phyloP scores from a whole-genome alignment of 2,888 invertebrate species.

The Zonitis immaculata region DNA sequence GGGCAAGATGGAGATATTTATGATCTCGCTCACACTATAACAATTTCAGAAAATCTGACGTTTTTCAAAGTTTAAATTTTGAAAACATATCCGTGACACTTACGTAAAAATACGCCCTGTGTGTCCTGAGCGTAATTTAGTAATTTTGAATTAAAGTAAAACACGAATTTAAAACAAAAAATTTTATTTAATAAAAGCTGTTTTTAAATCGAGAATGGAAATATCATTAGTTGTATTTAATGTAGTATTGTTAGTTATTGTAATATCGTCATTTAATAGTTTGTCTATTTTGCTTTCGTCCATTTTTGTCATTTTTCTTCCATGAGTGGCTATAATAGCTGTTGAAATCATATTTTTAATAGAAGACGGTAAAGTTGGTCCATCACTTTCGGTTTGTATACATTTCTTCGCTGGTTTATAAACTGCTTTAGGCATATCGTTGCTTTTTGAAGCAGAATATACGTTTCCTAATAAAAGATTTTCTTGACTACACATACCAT shows the following conservation, averaged over 20 bases:
- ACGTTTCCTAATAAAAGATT: not conserved
- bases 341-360: conserved; percentile 6
- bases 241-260: not conserved
- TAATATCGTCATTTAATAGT: conserved; percentile 7
- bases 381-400: not conserved
- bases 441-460: not conserved
- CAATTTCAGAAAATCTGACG: too few species aligned
- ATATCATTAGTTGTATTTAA: conserved; percentile 3
- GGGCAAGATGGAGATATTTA: too few species aligned
- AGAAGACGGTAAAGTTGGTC: conserved; percentile 3
- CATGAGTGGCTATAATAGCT: conserved; percentile 3
- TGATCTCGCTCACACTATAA: too few species aligned
- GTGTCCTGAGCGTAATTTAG: too few species aligned
- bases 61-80: too few species aligned
- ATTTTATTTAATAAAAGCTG: too few species aligned
- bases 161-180: too few species aligned
- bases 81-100: too few species aligned
- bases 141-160: too few species aligned
- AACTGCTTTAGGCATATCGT: conserved; percentile 6
- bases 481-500: not conserved
- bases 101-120: too few species aligned
- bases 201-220: not conserved
- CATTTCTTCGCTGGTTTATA: conserved; percentile 9
- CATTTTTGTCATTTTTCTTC: not conserved
- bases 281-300: not conserved